These are phyloP conservation scores for Nothocercus julius DNA, from an alignment of 2,113 vertebrate genomes.

Conservation along the genomic window DNA sequence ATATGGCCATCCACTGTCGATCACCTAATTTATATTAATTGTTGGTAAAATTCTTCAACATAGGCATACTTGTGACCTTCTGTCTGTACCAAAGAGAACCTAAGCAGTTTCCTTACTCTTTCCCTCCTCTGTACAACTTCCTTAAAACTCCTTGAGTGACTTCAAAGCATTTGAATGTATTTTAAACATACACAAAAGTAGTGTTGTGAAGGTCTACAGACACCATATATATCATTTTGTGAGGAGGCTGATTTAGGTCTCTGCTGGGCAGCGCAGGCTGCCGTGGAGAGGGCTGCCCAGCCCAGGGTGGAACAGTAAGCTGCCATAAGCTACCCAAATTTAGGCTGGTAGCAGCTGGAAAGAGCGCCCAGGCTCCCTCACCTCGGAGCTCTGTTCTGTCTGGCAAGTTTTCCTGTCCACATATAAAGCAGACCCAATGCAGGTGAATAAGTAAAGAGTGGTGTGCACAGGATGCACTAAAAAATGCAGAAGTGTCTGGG, in stretches of 20 bases:
- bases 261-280: not conserved
- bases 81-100: rapidly evolving
- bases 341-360: not conserved
- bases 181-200: not conserved
- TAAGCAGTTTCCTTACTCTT: not conserved
- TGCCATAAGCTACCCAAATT: not conserved
- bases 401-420: not conserved
- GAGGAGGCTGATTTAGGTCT: not conserved
- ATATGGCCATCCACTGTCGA: not conserved
- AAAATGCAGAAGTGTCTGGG: not conserved
- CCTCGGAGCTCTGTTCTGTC: not conserved
- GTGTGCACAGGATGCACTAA: not conserved
- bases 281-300: not conserved
- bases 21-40: not conserved
- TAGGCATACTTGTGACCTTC: rapidly evolving
- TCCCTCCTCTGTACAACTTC: not conserved
- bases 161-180: not conserved
- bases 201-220: rapidly evolving
- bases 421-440: not conserved
- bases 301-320: not conserved
- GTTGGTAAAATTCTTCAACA: not conserved
- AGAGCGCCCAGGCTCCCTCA: not conserved
- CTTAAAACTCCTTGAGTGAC: not conserved
- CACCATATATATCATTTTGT: rapidly evolving
- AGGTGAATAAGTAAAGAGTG: not conserved